Conservation (phyloP, 1,140 invertebrate genomes). For the Drosophila subpulchrella region DNA sequence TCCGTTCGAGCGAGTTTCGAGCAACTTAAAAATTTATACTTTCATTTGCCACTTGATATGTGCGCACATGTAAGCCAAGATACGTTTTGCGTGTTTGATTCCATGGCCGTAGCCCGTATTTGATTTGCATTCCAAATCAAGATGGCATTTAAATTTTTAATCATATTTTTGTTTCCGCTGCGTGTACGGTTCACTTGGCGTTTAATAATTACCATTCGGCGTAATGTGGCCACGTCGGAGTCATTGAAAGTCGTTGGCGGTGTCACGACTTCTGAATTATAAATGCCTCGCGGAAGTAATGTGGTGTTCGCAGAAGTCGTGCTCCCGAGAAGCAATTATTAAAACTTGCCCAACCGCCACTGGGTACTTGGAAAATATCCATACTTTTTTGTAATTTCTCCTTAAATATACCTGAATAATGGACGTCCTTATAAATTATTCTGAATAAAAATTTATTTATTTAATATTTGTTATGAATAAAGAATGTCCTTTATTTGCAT, state of each 20-base stretch:
- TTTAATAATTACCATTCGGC: constrained; percentile 58
- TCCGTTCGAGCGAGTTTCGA: constrained; percentile 8
- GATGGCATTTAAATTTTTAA: constrained; percentile 49
- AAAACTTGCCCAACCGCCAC: constrained; percentile 51
- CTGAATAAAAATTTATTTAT: no score
- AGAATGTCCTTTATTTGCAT: no score
- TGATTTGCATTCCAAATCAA: constrained; percentile 57
- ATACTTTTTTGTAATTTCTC: not conserved
- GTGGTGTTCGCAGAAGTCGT: constrained; percentile 8
- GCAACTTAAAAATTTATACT: constrained; percentile 53
- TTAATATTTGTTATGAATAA: no score
- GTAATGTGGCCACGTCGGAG: constrained; percentile 47
- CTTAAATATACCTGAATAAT: no score
- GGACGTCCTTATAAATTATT: no score
- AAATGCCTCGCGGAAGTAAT: constrained; percentile 38
- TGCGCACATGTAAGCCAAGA: constrained; percentile 5
- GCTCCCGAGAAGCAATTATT: constrained; percentile 46
- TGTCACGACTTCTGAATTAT: constrained; percentile 51
- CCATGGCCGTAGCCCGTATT: constrained; percentile 21
- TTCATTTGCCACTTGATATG: constrained; percentile 26
- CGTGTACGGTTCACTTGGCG: constrained; percentile 16
- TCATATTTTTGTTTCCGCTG: constrained; percentile 42
- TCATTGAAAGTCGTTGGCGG: constrained; percentile 41
- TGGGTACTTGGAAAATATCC: not conserved
- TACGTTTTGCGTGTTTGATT: constrained; percentile 33